Conservation (phyloP, 2,797 vertebrate species). For the Myotis findleyi region DNA sequence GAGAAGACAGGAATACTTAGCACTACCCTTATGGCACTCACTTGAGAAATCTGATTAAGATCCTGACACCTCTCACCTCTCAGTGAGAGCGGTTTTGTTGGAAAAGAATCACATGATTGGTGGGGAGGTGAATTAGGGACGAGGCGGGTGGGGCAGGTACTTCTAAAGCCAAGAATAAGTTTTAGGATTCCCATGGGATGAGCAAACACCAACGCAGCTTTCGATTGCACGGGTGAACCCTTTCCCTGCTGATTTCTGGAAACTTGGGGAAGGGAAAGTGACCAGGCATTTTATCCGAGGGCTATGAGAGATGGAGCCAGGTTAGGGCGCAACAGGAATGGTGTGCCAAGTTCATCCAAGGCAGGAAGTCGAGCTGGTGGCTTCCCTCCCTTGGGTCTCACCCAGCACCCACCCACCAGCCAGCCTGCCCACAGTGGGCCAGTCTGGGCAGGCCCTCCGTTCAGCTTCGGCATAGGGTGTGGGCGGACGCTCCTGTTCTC, state of each 20-base stretch:
- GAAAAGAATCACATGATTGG: not conserved
- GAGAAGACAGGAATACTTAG: not conserved
- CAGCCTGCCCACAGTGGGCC: not conserved
- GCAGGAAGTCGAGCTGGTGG: conserved; percentile 17
- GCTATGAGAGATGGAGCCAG: not conserved
- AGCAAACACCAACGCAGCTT: not conserved
- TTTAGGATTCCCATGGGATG: not conserved
- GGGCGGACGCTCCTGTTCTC: not conserved
- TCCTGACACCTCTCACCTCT: not conserved
- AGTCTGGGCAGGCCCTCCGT: not conserved
- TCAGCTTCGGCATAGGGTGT: not conserved
- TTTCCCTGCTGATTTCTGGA: conserved; percentile 24
- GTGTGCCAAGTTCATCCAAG: not conserved
- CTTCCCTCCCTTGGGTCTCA: not conserved
- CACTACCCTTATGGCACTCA: not conserved
- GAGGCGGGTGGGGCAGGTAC: rapidly evolving
- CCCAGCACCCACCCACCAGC: not conserved
- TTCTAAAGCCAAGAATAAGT: not conserved
- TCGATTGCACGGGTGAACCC: not conserved
- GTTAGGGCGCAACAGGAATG: not conserved
- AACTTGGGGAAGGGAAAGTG: not conserved
- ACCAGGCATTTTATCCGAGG: not conserved
- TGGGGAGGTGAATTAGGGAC: no score
- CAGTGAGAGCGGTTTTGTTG: not conserved
- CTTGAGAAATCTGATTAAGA: not conserved